Evolutionary conservation across 30 jellyfish, hydroid and myxozoan species (phyloP), one percentile per base, ranked within the genome.

Genomic region (Rhopilema esculentum): DNA sequence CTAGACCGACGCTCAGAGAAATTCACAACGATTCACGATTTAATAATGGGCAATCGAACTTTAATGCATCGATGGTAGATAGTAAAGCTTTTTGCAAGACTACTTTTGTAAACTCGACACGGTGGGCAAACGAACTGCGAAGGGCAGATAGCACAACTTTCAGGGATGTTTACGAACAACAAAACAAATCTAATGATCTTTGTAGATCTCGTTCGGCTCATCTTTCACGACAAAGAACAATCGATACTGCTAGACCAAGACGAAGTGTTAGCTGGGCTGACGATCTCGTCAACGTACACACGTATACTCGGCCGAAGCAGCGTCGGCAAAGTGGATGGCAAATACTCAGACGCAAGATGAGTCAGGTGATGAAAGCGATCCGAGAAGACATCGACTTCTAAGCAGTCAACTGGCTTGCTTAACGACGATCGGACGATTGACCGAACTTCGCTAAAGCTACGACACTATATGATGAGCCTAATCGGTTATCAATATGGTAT

Each of bases 181-280:
- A 49, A 18, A 52, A 70, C 21, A 26, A 62, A 12, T 25, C 26
- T 18, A 33, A 21, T 12, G 91, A 83, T 16, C 53, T 83, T 17
- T 83, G 91, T 67, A 28, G 91, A 48, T 23, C 91, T 4, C 32
- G 68, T 21, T 83, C 91, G 62, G 85, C 85, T 26, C 84, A 69
- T 50, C 53, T 83, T 28, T 83, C 91, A 49, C 75, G 91, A 30
- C 91, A 83, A 29, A 49, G 85, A 33, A 78, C 88, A 27, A 70
- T 83, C 49, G 91, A 83, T 15, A 51, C 79, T 0, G 64, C 85
- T 4, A 1, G 91, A 52, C 91, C 91, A 19, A 69, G 91, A 78
- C 66, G 91, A 15, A 83, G 91, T 26, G 91, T 83, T 16, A 83
- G 91, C 85, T 83, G 91, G 91, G 91, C 91, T 8, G 91, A 83